These are phyloP conservation scores for Paralichthys olivaceus DNA, from an alignment of 2,113 vertebrate species.

Conservation along the genomic window DNA sequence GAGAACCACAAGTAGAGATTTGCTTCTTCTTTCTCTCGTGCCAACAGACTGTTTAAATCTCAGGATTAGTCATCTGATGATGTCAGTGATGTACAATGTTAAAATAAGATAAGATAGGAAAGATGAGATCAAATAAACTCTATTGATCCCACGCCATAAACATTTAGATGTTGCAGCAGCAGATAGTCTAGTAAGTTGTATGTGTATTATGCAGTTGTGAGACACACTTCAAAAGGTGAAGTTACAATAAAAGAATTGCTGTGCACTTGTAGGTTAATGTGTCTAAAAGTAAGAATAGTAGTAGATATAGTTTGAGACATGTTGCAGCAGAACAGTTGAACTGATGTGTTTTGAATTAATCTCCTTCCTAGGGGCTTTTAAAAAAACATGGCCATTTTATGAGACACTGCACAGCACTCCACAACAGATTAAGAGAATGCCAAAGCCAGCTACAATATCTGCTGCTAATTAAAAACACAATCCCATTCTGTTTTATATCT, in stretches of 20 bases:
- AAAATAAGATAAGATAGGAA: no score
- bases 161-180: no score
- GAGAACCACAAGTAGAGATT: neutral
- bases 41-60: neutral
- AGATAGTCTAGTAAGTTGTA: no score
- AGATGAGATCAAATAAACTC: no score
- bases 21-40: neutral
- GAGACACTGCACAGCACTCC: neutral
- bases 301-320: neutral
- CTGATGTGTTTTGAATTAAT: neutral
- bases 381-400: neutral
- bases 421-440: neutral
- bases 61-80: conserved; percentile 2
- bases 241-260: no score
- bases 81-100: neutral
- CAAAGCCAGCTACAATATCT: no score
- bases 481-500: neutral
- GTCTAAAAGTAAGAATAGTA: neutral
- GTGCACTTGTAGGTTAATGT: no score
- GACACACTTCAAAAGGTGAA: no score
- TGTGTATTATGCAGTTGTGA: no score
- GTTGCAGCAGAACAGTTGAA: neutral
- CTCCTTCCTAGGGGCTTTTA: neutral
- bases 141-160: no score
- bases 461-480: neutral